These are phyloP conservation scores for Gastrophysa polygoni DNA, from an alignment of 2,888 invertebrate genomes.

Conservation along the genomic window DNA sequence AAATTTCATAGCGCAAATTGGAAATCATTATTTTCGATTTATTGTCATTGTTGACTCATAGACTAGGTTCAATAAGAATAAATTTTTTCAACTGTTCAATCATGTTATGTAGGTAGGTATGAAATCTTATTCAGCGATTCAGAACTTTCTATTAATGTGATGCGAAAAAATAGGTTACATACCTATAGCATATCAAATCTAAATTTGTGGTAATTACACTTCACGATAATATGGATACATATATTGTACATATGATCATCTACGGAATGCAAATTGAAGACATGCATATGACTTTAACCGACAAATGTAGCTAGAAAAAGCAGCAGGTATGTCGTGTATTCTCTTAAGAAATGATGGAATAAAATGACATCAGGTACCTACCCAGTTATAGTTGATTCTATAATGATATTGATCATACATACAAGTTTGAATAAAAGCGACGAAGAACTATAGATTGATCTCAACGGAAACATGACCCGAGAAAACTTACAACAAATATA, in stretches of 20 bases:
- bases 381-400: no score
- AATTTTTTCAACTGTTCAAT: not conserved
- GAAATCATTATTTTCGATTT: not conserved
- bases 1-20: not conserved
- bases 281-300: not conserved
- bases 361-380: no score
- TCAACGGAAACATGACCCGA: no score
- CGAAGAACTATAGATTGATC: no score
- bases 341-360: not conserved
- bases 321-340: no score
- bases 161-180: not conserved
- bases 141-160: not conserved
- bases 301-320: no score
- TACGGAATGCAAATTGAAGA: not conserved
- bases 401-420: no score
- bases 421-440: no score
- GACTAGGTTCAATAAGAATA: no score
- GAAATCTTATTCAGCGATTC: not conserved
- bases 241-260: no score
- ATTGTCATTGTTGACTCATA: not conserved
- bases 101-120: no score
- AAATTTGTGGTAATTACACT: not conserved
- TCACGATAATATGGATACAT: not conserved
- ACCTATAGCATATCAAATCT: not conserved
- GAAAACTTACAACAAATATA: no score